These are phyloP conservation scores for Drosophila seguyi DNA, from an alignment of 1,140 invertebrate species.

Conservation along the genomic window DNA sequence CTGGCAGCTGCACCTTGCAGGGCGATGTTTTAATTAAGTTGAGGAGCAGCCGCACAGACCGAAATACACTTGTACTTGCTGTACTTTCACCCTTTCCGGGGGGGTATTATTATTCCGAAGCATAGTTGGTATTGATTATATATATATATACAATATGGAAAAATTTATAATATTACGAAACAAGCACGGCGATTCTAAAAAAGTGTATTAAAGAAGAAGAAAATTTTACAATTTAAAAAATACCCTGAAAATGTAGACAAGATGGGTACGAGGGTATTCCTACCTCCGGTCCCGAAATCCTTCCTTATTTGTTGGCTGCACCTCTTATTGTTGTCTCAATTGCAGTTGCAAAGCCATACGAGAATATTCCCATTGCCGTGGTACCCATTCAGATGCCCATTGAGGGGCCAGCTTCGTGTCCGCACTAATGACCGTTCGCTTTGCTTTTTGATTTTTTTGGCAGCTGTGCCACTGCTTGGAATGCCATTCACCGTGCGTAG, in stretches of 20 bases:
- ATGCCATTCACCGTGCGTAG: conserved; percentile 55
- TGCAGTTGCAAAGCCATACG: conserved; percentile 11
- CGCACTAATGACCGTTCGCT: conserved; percentile 63
- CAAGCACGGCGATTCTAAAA: too few relatives aligned
- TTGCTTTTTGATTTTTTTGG: conserved; percentile 61
- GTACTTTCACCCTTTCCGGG: neutral
- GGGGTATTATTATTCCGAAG: neutral
- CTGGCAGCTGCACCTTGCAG: conserved; percentile 67
- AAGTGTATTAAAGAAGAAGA: neutral
- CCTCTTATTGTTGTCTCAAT: conserved; percentile 37
- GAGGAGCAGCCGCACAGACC: conserved; percentile 28
- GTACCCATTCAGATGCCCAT: conserved; percentile 22
- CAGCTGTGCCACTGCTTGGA: conserved; percentile 47
- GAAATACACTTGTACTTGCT: conserved; percentile 20
- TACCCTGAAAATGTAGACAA: accelerated
- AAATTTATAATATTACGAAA: too few relatives aligned
- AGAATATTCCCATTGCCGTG: conserved; percentile 3
- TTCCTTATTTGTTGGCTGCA: neutral
- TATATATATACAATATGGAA: neutral
- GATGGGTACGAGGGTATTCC: neutral
- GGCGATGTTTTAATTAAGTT: conserved; percentile 70
- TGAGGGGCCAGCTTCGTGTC: conserved; percentile 38
- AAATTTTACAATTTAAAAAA: neutral
- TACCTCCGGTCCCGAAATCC: neutral
- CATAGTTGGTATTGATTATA: neutral